Evolutionary conservation across 2,797 vertebrate genomes (phyloP).

Genomic region (Lates japonicus): DNA sequence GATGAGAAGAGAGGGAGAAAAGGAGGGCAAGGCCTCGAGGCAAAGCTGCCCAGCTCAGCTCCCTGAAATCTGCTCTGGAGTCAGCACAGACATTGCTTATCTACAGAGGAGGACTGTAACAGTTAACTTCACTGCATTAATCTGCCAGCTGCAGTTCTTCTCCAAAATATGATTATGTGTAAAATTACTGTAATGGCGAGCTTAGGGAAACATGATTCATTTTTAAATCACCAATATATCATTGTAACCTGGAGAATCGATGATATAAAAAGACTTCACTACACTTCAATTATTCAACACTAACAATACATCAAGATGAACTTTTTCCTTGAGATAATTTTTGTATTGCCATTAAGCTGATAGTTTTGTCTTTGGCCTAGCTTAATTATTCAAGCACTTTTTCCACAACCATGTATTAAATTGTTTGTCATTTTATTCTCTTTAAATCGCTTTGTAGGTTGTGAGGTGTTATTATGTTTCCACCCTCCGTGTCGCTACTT

Average conservation of each 20-base stretch:
- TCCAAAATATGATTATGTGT: background rate
- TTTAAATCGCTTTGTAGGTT: background rate
- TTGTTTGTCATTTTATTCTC: background rate
- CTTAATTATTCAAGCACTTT: background rate
- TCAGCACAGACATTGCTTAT: background rate
- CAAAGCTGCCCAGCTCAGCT: background rate
- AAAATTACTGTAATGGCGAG: background rate
- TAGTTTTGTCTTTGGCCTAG: background rate
- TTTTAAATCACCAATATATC: background rate
- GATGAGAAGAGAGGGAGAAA: background rate
- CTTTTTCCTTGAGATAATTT: background rate
- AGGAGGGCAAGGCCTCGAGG: conserved; percentile 17
- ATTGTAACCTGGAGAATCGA: background rate
- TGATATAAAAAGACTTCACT: background rate
- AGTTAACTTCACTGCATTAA: background rate
- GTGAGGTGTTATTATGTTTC: background rate
- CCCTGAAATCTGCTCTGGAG: background rate
- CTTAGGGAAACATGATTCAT: background rate
- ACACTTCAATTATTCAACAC: background rate
- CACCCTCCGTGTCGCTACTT: background rate
- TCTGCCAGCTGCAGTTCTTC: background rate
- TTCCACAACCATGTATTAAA: background rate
- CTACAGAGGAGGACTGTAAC: background rate
- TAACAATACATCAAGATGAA: background rate
- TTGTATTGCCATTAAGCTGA: background rate